Base-by-base conservation (phyloP, 1,140 invertebrate species). In the Achroia grisella region DNA sequence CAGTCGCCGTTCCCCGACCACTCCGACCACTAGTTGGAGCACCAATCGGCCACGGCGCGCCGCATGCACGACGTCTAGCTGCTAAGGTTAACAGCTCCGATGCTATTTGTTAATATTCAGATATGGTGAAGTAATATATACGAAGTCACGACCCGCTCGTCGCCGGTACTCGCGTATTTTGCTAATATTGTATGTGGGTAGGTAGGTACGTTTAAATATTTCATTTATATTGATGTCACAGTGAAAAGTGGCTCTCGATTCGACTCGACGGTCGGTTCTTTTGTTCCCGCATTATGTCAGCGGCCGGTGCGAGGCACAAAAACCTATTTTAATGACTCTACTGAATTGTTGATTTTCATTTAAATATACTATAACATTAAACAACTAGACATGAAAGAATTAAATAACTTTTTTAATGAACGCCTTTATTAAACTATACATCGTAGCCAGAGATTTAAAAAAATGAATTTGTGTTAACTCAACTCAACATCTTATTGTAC, bases 61-160 rank as follows among this genome's bases (percentile, higher is more conserved):
- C 10, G 13, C 2, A 23, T 17, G 27, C 49, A 43, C 49, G 42
- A 50, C 29, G 44, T 35, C 48, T 42, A 50, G 41, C 54, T 64
- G 56, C 57, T 71, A 70, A 74, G 69, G 67, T 73, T 60, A 71
- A 69, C 67, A 62, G 60, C 63, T 71, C 54, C 49, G 67, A 64
- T 59, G 63, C 54, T 77, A 76, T 75, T 79, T 71, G 71, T 77
- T 77, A 81, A 81, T 75, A 77, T 70, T 59, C 52, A 61, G 49
- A 36, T 36, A 35, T 34, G 39, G 8, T 42, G 45, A 42, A 28
- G 41, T 52, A 42, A 49, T 54, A 39, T 42, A 44, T 32, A 48
- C 31, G 13, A 27, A 42, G 47, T 37, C 47, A 39, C 32, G 32
- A 52, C 17, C 12, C 30, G n/a, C 11, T 8, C 6, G 9, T 27